A percentile compares a stretch with the other conserved stretches of the same genome.
phyloP scores from a whole-genome alignment of 2,888 invertebrate species.

The Mystacides longicornis region DNA sequence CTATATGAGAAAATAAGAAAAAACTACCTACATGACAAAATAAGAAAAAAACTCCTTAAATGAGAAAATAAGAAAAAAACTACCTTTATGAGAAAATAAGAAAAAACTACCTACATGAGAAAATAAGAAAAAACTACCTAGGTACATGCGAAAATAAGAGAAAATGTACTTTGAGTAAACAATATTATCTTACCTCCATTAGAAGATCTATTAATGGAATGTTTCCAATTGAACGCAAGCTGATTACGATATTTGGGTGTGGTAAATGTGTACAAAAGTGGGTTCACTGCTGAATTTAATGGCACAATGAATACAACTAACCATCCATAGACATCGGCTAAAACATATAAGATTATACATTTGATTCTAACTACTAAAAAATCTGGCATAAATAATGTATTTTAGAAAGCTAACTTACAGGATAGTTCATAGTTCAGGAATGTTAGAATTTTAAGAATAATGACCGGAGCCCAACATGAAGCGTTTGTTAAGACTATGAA shows the following conservation, averaged over 20 bases:
- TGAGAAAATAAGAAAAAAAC: no score
- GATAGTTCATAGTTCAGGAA: slow-evolving; percentile 48
- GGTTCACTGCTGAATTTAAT: slow-evolving; percentile 60
- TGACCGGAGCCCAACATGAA: slow-evolving; percentile 65
- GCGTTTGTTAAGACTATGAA: slow-evolving; percentile 63
- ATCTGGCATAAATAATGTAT: background rate
- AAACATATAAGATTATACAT: slow-evolving; percentile 18
- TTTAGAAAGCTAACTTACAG: slow-evolving; percentile 33
- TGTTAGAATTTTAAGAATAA: slow-evolving; percentile 55
- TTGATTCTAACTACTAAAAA: background rate
- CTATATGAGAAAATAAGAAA: no score
- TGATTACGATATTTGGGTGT: slow-evolving; percentile 55
- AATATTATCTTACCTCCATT: slow-evolving; percentile 15
- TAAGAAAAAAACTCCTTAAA: no score
- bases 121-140: no score
- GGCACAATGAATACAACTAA: slow-evolving; percentile 60
- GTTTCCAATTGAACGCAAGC: slow-evolving; percentile 29
- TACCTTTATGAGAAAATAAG: no score
- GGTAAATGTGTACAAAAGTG: slow-evolving; percentile 60
- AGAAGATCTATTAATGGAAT: slow-evolving; percentile 22
- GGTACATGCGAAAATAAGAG: no score
- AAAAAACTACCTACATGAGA: no score
- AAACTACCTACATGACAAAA: no score
- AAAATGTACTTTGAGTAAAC: background rate
- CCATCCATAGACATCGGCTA: slow-evolving; percentile 58